A percentile compares a stretch with the other conserved stretches of the same genome.
These are phyloP conservation scores for Zele albiditarsus DNA, from an alignment of 2,888 invertebrate species.

Conservation along the genomic window DNA sequence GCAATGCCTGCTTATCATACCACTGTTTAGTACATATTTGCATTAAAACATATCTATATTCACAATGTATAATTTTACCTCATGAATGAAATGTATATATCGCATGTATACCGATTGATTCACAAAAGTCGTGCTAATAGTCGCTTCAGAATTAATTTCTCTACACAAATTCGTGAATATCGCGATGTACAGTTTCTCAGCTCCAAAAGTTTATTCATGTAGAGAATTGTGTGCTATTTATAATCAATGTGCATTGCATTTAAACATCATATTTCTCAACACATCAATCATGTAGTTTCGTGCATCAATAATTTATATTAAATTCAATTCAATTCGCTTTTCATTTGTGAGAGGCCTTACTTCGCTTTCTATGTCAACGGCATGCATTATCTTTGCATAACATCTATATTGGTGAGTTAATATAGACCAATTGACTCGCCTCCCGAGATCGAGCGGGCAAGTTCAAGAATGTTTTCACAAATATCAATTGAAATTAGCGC, in stretches of 20 bases:
- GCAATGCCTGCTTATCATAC: slow-evolving; percentile 46
- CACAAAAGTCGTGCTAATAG: slow-evolving; percentile 46
- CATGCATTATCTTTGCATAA: slow-evolving; percentile 31
- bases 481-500: slow-evolving; percentile 23
- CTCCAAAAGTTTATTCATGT: slow-evolving; percentile 54
- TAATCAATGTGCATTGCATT: slow-evolving; percentile 69
- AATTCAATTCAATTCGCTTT: slow-evolving; percentile 37
- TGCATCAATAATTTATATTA: slow-evolving; percentile 53
- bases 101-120: slow-evolving; percentile 46
- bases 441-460: slow-evolving; percentile 7
- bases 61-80: slow-evolving; percentile 47
- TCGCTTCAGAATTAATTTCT: slow-evolving; percentile 54
- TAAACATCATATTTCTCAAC: slow-evolving; percentile 62
- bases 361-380: not conserved
- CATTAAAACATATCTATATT: slow-evolving; percentile 51
- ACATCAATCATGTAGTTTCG: slow-evolving; percentile 61
- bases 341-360: slow-evolving; percentile 46
- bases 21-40: not conserved
- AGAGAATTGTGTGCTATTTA: slow-evolving; percentile 70
- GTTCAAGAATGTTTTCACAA: not conserved
- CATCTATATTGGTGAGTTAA: slow-evolving; percentile 24
- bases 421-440: not conserved
- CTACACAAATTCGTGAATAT: slow-evolving; percentile 59
- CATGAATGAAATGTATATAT: slow-evolving; percentile 51
- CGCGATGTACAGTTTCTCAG: slow-evolving; percentile 63